Evolutionary conservation across 2,113 vertebrate genomes (phyloP).

Genomic region (Equus przewalskii): DNA sequence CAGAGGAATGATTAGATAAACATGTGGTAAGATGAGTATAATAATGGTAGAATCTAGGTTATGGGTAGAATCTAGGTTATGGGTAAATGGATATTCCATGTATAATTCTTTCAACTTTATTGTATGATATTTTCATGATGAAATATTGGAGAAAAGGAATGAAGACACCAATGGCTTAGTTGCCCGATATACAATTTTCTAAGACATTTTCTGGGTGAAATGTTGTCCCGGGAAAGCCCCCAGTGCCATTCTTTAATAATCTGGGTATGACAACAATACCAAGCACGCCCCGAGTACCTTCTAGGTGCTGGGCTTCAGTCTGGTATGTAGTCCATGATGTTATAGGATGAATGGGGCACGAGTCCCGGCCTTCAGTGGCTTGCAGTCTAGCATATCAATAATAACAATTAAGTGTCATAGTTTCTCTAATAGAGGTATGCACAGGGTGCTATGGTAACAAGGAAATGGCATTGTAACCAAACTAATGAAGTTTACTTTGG

Average conservation of each 20-base stretch:
- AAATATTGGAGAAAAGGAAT: neutral
- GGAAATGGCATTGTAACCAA: neutral
- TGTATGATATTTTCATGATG: neutral
- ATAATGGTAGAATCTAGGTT: no score
- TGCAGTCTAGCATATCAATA: neutral
- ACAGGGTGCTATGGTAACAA: neutral
- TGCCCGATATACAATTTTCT: neutral
- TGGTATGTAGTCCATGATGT: neutral
- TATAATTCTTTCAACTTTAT: neutral
- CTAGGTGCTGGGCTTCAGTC: neutral
- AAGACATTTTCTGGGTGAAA: neutral
- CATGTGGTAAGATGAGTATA: neutral
- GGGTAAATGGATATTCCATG: neutral
- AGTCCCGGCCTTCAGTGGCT: no score
- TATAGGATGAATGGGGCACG: no score
- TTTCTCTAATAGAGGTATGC: no score
- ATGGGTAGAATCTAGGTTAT: neutral
- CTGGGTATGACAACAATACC: neutral
- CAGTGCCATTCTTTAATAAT: neutral
- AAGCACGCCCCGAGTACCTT: neutral
- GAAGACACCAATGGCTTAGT: fast-evolving
- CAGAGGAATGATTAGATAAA: neutral
- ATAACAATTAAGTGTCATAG: fast-evolving
- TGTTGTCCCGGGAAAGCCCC: neutral
- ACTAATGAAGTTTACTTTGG: neutral